phyloP scores from a whole-genome alignment of 2,888 invertebrate genomes.

The Anoplius nigerrimus region DNA sequence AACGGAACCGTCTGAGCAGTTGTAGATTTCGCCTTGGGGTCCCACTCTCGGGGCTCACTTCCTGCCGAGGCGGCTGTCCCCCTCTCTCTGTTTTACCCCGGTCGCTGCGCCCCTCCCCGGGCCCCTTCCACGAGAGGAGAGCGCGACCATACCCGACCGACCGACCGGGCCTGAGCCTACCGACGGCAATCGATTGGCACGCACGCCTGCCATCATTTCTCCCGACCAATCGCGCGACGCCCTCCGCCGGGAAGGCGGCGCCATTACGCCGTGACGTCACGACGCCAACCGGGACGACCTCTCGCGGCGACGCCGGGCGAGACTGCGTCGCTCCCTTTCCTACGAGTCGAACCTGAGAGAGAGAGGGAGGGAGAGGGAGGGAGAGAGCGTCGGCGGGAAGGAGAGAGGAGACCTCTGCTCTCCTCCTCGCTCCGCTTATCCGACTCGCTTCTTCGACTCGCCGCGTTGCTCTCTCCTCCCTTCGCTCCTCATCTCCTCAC shows the following conservation, averaged over 20 bases:
- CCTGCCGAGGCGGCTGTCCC: slow-evolving; percentile 63
- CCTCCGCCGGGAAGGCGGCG: slow-evolving; percentile 57
- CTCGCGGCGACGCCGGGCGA: slow-evolving; percentile 50
- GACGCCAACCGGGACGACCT: slow-evolving; percentile 59
- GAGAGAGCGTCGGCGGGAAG: too few relatives aligned
- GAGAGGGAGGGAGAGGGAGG: too few relatives aligned
- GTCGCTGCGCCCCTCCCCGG: slow-evolving; percentile 42
- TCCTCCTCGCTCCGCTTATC: slow-evolving; percentile 34
- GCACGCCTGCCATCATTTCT: slow-evolving; percentile 73
- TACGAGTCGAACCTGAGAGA: too few relatives aligned
- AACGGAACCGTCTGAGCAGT: slow-evolving; percentile 69
- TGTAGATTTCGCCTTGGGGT: slow-evolving; percentile 60
- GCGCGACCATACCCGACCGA: slow-evolving; percentile 54
- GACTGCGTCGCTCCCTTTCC: slow-evolving; percentile 20
- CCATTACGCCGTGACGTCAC: slow-evolving; percentile 63
- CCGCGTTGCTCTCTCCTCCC: slow-evolving; percentile 8
- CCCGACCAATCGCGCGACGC: slow-evolving; percentile 62
- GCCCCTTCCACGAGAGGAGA: slow-evolving; percentile 29
- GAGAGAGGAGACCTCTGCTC: too few relatives aligned
- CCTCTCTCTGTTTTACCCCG: slow-evolving; percentile 44
- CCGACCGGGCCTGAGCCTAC: slow-evolving; percentile 53
- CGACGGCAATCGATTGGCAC: slow-evolving; percentile 72
- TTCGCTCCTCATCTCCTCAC: slow-evolving; percentile 6
- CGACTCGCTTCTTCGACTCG: slow-evolving; percentile 28
- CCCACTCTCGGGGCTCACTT: slow-evolving; percentile 59